Percentiles rank a stretch among this genome's conserved stretches.
phyloP scores from a whole-genome alignment of 2,888 invertebrate species.

The Nezara viridula region DNA sequence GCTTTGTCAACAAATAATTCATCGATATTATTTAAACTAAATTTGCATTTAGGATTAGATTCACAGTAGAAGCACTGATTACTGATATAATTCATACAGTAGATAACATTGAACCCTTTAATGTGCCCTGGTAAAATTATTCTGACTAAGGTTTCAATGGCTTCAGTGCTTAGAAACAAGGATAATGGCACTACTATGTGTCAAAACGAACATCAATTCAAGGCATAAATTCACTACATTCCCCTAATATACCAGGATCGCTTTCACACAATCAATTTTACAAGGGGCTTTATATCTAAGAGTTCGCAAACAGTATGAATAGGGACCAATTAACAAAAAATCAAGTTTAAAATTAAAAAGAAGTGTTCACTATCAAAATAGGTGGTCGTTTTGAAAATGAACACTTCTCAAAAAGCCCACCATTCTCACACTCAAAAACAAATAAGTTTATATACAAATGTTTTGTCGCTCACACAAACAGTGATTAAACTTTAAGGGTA shows the following conservation, averaged over 20 bases:
- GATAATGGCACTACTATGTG: background rate
- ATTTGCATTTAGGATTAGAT: too few species aligned
- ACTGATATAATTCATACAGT: background rate
- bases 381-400: too few species aligned
- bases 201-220: constrained; percentile 3
- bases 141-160: constrained; percentile 1
- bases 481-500: too few species aligned
- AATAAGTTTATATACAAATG: too few species aligned
- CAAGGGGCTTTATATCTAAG: background rate
- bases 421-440: too few species aligned
- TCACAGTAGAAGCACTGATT: background rate
- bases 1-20: too few species aligned
- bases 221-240: background rate
- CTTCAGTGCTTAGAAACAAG: background rate
- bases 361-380: too few species aligned
- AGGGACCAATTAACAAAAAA: background rate
- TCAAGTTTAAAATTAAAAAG: too few species aligned
- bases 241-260: background rate
- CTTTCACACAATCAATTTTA: background rate
- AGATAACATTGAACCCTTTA: background rate
- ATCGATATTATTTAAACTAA: too few species aligned
- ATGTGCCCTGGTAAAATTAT: constrained; percentile 3
- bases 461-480: too few species aligned
- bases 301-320: background rate
- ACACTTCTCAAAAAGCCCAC: too few species aligned